Conservation (phyloP, 2,888 invertebrate genomes). For the Syrphus vitripennis region DNA sequence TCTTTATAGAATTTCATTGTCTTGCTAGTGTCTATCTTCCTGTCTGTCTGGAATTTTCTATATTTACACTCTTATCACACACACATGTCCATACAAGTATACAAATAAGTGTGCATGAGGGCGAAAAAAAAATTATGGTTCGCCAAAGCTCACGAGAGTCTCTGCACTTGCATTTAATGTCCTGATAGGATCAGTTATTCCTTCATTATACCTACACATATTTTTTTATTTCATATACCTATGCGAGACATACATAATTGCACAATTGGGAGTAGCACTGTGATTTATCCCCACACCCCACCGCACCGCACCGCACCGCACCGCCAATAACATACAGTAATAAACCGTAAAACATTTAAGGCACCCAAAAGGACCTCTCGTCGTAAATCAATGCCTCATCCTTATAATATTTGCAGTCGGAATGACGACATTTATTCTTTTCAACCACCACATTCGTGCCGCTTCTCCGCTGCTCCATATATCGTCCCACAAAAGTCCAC, state of each 20-base stretch:
- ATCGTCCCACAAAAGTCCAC: not conserved
- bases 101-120: not conserved
- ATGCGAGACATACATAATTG: slow-evolving; percentile 38
- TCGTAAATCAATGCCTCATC: slow-evolving; percentile 58
- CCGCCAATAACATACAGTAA: slow-evolving; percentile 4
- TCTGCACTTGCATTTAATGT: slow-evolving; percentile 63
- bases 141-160: slow-evolving; percentile 26
- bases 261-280: slow-evolving; percentile 62
- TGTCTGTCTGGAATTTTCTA: slow-evolving; percentile 40
- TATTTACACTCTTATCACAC: not conserved
- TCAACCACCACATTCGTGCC: not conserved
- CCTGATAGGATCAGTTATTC: slow-evolving; percentile 37
- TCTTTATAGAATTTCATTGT: slow-evolving; percentile 57
- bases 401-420: slow-evolving; percentile 7
- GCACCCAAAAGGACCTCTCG: slow-evolving; percentile 50
- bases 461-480: not conserved
- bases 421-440: slow-evolving; percentile 43
- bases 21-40: not conserved
- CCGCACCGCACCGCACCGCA: too few relatives aligned
- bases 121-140: slow-evolving; percentile 42
- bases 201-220: slow-evolving; percentile 14
- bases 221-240: not conserved
- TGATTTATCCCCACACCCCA: slow-evolving; percentile 43
- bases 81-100: too few relatives aligned
- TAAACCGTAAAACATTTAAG: slow-evolving; percentile 56